Percentiles rank a stretch among this genome's conserved stretches.
phyloP scores from a whole-genome alignment of 2,888 invertebrate species.

The Oscheius sp. region DNA sequence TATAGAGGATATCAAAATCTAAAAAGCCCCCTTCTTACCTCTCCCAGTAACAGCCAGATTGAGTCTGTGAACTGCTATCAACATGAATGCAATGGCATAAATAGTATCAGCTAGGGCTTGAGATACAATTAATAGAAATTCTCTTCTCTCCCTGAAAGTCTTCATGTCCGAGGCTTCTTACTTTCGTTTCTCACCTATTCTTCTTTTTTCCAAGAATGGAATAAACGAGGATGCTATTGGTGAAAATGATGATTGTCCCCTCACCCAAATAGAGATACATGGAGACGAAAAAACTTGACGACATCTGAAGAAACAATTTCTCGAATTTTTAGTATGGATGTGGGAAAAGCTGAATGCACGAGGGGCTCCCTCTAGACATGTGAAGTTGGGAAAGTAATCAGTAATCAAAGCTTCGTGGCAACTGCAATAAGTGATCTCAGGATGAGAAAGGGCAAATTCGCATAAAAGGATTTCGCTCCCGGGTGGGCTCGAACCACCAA shows the following conservation, averaged over 20 bases:
- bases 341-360: too few species aligned
- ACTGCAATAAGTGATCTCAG: too few species aligned
- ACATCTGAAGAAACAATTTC: constrained; percentile 5
- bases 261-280: constrained; percentile 22
- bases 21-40: too few species aligned
- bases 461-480: constrained; percentile 76
- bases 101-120: constrained; percentile 43
- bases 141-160: constrained; percentile 31
- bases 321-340: too few species aligned
- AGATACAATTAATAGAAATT: constrained; percentile 40
- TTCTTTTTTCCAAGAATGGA: constrained; percentile 38
- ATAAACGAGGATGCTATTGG: constrained; percentile 39
- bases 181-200: constrained; percentile 24
- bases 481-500: constrained; percentile 71
- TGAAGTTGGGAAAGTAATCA: too few species aligned
- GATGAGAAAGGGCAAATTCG: too few species aligned
- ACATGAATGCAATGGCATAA: constrained; percentile 46
- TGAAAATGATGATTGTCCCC: constrained; percentile 39
- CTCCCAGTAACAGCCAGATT: constrained; percentile 32
- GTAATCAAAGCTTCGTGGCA: too few species aligned
- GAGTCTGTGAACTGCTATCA: constrained; percentile 40
- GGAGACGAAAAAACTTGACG: not conserved
- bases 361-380: too few species aligned
- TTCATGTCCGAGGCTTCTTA: not conserved
- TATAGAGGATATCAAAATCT: too few species aligned